Conservation (phyloP, 1,140 invertebrate genomes). For the Diachasmimorpha longicaudata region DNA sequence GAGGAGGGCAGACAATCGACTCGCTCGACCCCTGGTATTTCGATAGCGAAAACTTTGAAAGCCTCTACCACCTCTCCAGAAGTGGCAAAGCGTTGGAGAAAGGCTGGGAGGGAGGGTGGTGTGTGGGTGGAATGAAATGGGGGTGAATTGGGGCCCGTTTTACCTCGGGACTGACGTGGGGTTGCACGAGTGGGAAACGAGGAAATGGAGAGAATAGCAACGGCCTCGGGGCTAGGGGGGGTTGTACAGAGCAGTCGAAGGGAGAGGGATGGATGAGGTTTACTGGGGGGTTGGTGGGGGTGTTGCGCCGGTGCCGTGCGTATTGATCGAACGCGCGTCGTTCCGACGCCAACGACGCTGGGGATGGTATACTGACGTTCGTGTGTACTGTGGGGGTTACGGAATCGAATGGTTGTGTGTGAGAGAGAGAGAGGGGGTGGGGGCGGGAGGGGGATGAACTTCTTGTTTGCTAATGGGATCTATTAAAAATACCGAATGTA, state of each 20-base stretch:
- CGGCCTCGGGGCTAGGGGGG: neutral
- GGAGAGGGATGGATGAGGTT: neutral
- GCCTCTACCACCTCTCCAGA: neutral
- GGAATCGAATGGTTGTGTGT: neutral
- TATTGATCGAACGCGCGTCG: constrained; percentile 44
- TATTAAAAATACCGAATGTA: neutral
- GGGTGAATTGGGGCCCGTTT: neutral
- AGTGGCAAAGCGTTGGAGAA: neutral
- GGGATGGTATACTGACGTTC: constrained; percentile 37
- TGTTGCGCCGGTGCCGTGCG: constrained; percentile 41
- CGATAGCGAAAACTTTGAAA: neutral
- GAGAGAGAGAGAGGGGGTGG: neutral
- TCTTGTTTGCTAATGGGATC: neutral
- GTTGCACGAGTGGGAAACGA: neutral
- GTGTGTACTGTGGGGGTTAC: constrained; percentile 1
- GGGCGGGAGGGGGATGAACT: neutral
- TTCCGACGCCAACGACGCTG: constrained; percentile 31
- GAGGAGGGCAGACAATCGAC: neutral
- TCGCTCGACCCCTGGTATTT: neutral
- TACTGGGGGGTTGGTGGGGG: neutral
- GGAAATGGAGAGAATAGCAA: neutral
- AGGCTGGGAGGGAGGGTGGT: neutral
- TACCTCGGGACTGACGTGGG: constrained; percentile 9
- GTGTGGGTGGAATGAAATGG: neutral
- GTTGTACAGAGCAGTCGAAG: neutral